Percentiles rank a stretch among this genome's conserved stretches.
These are phyloP conservation scores for Melanostoma mellinum DNA, from an alignment of 2,888 invertebrate genomes.

Conservation along the genomic window DNA sequence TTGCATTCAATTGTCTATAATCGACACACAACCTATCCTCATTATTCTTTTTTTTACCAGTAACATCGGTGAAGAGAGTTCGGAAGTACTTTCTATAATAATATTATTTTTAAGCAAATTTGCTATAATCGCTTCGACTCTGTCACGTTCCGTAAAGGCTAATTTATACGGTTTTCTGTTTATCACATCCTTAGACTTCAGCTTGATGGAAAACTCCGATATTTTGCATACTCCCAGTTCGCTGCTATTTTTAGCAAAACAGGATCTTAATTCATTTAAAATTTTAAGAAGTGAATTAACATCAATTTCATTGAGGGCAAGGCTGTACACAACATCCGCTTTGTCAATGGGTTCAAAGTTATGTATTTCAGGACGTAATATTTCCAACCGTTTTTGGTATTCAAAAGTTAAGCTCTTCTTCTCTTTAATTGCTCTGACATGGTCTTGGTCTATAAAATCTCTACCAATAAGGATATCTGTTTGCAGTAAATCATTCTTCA, in stretches of 20 bases:
- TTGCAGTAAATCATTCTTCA: slow-evolving; percentile 20
- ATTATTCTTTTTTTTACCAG: slow-evolving; percentile 31
- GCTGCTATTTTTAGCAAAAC: slow-evolving; percentile 29
- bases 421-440: slow-evolving; percentile 32
- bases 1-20: slow-evolving; percentile 19
- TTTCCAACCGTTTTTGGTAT: too few relatives aligned
- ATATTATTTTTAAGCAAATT: slow-evolving; percentile 33
- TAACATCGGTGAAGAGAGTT: slow-evolving; percentile 33
- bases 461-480: slow-evolving; percentile 18
- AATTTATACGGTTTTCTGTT: slow-evolving; percentile 39
- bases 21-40: slow-evolving; percentile 28
- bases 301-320: too few relatives aligned
- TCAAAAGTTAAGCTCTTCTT: slow-evolving; percentile 22
- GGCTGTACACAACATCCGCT: too few relatives aligned
- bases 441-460: slow-evolving; percentile 26
- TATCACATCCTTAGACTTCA: slow-evolving; percentile 17
- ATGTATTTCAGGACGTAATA: slow-evolving; percentile 14
- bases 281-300: slow-evolving; percentile 1
- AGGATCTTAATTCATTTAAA: slow-evolving; percentile 30
- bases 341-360: too few relatives aligned
- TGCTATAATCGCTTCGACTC: slow-evolving; percentile 27
- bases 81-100: slow-evolving; percentile 33
- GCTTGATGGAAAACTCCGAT: slow-evolving; percentile 8
- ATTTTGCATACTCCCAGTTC: slow-evolving; percentile 5
- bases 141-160: slow-evolving; percentile 22